phyloP scores from a whole-genome alignment of 1,140 invertebrate species.

The Diabrotica undecimpunctata region DNA sequence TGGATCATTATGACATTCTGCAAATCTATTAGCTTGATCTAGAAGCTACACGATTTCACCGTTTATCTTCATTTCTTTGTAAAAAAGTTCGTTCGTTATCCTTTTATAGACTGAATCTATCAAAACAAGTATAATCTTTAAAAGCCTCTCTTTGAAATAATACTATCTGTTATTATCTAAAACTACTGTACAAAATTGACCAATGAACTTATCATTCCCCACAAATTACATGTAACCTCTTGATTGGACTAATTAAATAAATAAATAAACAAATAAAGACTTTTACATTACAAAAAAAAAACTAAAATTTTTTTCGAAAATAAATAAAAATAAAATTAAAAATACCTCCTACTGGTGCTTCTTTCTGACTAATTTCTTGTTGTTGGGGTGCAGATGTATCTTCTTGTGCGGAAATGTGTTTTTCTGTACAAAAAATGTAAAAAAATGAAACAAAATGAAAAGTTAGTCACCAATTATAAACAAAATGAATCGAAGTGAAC shows the following conservation, averaged over 20 bases:
- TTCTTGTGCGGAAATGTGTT: slow-evolving; percentile 21
- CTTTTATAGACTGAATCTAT: no score
- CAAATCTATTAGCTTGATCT: no score
- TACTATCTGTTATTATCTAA: no score
- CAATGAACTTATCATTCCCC: no score
- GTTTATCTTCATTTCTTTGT: no score
- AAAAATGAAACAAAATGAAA: slow-evolving; percentile 1
- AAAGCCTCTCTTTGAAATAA: no score
- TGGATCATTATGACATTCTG: no score
- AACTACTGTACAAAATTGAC: no score
- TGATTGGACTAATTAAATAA: not conserved
- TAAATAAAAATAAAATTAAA: slow-evolving; percentile 18
- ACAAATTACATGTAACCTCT: not conserved
- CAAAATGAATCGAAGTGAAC: not conserved
- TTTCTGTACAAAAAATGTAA: slow-evolving; percentile 23
- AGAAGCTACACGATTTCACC: no score
- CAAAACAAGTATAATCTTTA: no score
- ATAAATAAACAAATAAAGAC: no score
- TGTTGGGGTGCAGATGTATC: slow-evolving; percentile 29
- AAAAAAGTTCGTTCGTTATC: no score
- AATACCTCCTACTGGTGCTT: slow-evolving; percentile 28
- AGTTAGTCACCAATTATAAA: not conserved
- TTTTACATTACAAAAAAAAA: slow-evolving; percentile 6
- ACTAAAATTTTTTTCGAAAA: slow-evolving; percentile 3
- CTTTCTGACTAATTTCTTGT: slow-evolving; percentile 26